Conservation (phyloP, 2,888 invertebrate genomes). For the Corbicula japonica region DNA sequence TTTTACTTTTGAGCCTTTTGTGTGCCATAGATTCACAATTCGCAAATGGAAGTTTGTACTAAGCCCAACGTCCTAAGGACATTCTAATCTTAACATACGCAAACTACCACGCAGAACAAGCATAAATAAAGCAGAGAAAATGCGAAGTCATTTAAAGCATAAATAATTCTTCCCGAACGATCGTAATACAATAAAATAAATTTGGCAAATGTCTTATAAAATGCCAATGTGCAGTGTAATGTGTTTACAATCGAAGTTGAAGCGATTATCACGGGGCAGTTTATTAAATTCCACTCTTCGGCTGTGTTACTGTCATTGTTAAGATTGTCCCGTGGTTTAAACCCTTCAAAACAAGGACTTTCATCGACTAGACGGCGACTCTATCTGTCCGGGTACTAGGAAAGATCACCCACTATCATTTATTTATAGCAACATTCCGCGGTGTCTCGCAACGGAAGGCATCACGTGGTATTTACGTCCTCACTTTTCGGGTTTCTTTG, state of each 20-base stretch:
- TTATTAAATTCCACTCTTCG: conserved; percentile 62
- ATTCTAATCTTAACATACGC: too few species aligned
- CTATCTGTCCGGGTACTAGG: conserved; percentile 51
- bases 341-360: conserved; percentile 56
- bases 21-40: too few species aligned
- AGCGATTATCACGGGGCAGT: conserved; percentile 51
- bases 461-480: conserved; percentile 56
- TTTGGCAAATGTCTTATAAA: conserved; percentile 22
- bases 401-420: conserved; percentile 57
- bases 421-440: conserved; percentile 62
- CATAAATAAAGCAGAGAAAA: too few species aligned
- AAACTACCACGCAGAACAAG: too few species aligned
- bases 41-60: too few species aligned
- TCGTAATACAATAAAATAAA: not conserved
- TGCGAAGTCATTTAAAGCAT: too few species aligned
- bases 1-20: too few species aligned
- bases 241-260: conserved; percentile 28
- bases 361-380: conserved; percentile 64
- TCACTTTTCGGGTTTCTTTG: conserved; percentile 49
- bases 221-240: conserved; percentile 24
- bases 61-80: too few species aligned
- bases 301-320: conserved; percentile 50
- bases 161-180: too few species aligned
- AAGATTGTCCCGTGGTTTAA: conserved; percentile 53
- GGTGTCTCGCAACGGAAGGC: conserved; percentile 48